These are phyloP conservation scores for Apostichopus leukothele DNA, from an alignment of 53 echinoderm and acorn worm species.

Conservation along the genomic window DNA sequence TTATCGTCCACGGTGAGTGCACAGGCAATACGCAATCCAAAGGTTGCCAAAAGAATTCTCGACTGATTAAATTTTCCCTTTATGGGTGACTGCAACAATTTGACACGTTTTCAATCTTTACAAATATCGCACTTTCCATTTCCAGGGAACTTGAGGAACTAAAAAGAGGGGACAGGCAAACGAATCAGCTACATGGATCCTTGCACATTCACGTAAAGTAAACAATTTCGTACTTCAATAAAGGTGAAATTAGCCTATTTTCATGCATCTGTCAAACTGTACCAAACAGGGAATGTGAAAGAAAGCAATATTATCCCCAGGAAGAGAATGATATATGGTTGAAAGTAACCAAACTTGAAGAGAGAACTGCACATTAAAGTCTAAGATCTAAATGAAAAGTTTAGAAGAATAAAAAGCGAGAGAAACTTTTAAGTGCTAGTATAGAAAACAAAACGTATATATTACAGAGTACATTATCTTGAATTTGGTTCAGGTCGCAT, in stretches of 20 bases:
- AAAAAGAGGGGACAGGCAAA: background rate
- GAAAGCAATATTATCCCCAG: too few species aligned
- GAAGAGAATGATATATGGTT: too few species aligned
- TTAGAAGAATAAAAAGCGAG: too few species aligned
- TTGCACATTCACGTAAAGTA: slow-evolving; percentile 2
- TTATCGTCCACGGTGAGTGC: background rate
- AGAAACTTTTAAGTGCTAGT: too few species aligned
- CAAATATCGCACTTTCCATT: background rate
- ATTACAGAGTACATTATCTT: too few species aligned
- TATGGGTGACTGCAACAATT: slow-evolving; percentile 38
- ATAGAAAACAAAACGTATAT: too few species aligned
- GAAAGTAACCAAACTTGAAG: too few species aligned
- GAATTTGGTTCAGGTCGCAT: too few species aligned
- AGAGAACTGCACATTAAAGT: too few species aligned
- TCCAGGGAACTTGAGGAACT: background rate
- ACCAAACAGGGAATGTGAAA: too few species aligned
- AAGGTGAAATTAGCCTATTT: slow-evolving; percentile 31
- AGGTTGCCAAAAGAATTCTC: slow-evolving; percentile 6
- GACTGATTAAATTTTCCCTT: slow-evolving; percentile 31
- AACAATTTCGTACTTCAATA: slow-evolving; percentile 9
- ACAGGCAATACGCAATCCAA: background rate
- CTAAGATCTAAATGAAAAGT: too few species aligned
- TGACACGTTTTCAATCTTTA: slow-evolving; percentile 34
- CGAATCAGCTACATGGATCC: background rate
- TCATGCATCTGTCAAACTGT: background rate